phyloP scores from a whole-genome alignment of 2,797 vertebrate genomes.

The Simalia tracyae region DNA sequence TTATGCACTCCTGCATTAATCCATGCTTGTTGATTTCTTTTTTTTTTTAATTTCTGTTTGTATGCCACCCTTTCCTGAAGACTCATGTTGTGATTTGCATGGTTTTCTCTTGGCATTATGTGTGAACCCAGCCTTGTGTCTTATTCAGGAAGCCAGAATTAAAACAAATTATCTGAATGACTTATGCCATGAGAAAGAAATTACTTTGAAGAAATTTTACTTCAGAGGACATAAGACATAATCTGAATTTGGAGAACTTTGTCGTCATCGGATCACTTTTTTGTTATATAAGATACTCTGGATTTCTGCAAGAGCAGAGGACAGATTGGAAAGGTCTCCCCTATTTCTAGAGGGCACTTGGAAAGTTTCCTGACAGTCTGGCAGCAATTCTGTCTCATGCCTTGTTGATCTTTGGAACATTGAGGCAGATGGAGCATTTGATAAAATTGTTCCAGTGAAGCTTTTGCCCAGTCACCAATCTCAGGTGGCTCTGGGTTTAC shows the following conservation, averaged over 20 bases:
- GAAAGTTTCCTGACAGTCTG: not conserved
- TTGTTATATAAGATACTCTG: not conserved
- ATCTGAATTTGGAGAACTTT: not conserved
- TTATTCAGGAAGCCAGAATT: not conserved
- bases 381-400: not conserved
- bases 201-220: not conserved
- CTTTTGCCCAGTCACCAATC: not conserved
- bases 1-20: not conserved
- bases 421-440: not conserved
- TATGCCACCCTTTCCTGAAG: not conserved
- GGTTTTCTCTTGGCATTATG: not conserved
- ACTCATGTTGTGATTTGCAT: not conserved
- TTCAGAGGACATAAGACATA: not conserved
- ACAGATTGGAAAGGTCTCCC: not conserved
- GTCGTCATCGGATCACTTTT: not conserved
- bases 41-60: not conserved
- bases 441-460: not conserved
- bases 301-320: accelerated
- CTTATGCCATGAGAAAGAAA: not conserved
- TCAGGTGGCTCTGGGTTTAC: not conserved
- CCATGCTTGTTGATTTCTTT: not conserved
- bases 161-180: not conserved
- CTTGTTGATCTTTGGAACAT: not conserved
- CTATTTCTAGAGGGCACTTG: not conserved
- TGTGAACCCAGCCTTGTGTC: not conserved